Evolutionary conservation across 2,888 invertebrate genomes (phyloP).

Genomic region (Andricus curvator): DNA sequence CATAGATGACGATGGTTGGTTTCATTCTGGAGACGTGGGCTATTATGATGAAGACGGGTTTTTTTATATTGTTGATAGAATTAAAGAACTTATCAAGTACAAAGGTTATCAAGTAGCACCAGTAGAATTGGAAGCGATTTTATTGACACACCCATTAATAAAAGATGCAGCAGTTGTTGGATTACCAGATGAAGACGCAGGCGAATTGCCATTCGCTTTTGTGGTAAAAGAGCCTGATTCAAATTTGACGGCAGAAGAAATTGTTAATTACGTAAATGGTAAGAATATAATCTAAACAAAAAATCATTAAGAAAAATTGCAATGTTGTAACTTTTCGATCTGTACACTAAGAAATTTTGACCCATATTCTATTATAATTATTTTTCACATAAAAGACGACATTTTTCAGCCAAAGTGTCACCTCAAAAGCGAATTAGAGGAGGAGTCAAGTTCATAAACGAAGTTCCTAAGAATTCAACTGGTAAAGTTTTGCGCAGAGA

Average conservation of each 20-base stretch:
- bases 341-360: too few species aligned
- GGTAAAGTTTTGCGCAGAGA: constrained; percentile 80
- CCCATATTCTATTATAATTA: too few species aligned
- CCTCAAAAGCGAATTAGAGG: constrained; percentile 86
- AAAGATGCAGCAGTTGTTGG: constrained; percentile 59
- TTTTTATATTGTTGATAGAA: constrained; percentile 90
- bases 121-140: constrained; percentile 90
- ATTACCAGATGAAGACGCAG: constrained; percentile 76
- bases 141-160: constrained; percentile 86
- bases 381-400: too few species aligned
- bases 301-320: too few species aligned
- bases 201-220: constrained; percentile 88
- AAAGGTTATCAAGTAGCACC: constrained; percentile 93
- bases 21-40: constrained; percentile 90
- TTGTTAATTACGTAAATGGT: constrained; percentile 79
- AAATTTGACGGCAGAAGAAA: constrained; percentile 80
- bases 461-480: constrained; percentile 87
- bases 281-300: constrained; percentile 41
- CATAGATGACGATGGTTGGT: constrained; percentile 87
- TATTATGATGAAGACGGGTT: constrained; percentile 88
- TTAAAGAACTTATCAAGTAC: constrained; percentile 95
- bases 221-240: constrained; percentile 83
- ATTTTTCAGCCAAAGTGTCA: too few species aligned
- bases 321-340: too few species aligned
- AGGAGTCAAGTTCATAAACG: constrained; percentile 86